Evolutionary conservation across 1,140 invertebrate species (phyloP), one percentile per base, ranked within the genome.

Genomic region (Eriocheir sinensis): DNA sequence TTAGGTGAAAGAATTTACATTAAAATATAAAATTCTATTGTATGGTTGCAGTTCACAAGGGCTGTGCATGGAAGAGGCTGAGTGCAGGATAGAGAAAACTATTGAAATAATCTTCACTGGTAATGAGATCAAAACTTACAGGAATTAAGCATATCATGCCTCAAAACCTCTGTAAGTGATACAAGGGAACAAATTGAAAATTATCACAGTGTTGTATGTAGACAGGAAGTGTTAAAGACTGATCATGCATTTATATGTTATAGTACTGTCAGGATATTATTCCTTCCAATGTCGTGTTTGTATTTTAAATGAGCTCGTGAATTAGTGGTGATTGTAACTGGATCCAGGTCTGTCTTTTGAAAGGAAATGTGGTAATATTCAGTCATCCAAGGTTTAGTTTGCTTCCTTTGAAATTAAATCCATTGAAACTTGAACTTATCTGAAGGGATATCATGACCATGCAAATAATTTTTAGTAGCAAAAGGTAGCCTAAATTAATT

Each of bases 171-270:
- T 27, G 80, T 53, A 38, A 92, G 40, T 53, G 91, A 80, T 92
- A 79, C 91, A 92, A 92, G 91, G 81, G 91, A 44, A 60, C 4
- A n/a, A n/a, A n/a, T 53, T 79, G 32, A 44, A 15, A 83, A 81
- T 92, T 30, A 44, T 48, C 89, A 60, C 53, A 72, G 9, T 53
- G 89, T 36, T 90, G 79, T 92, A 92, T 36, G 41, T 44, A 92
- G 32, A 53, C 60, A 79, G 91, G 41, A 92, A 32, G 83, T 53
- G 85, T 92, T 44, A 40, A 81, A 48, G 91, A 30, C n/a, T 21
- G 60, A 48, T 92, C 81, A 85, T 92, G 91, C 91, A 92, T 92
- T 92, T 92, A 92, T 92, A 92, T 72, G 60, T 72, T 72, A n/a
- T 72, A 72, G 60, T 72, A 72, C n/a, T n/a, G n/a, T 72, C 60